Evolutionary conservation across 2,888 invertebrate species (phyloP).

Genomic region (Trileptium ribeirensis): DNA sequence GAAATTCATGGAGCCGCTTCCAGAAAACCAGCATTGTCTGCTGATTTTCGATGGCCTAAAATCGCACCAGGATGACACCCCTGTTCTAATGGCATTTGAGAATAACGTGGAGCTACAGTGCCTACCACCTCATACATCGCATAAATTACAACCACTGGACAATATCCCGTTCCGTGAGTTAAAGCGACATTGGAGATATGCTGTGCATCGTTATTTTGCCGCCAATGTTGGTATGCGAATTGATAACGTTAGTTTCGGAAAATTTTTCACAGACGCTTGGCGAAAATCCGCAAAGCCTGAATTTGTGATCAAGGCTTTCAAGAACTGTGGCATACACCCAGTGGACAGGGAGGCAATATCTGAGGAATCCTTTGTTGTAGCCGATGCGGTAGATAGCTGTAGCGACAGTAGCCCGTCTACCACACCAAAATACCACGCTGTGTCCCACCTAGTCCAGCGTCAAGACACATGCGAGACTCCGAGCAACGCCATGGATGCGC

Average conservation of each 20-base stretch:
- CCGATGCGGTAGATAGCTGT: too few relatives aligned
- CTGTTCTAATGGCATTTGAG: background rate
- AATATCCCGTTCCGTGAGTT: background rate
- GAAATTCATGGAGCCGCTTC: background rate
- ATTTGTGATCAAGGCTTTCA: background rate
- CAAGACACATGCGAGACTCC: too few relatives aligned
- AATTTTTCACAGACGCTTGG: background rate
- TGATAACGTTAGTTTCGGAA: background rate
- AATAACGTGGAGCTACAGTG: background rate
- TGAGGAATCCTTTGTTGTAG: too few relatives aligned
- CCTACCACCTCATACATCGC: background rate
- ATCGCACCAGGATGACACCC: background rate
- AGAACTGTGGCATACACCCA: background rate
- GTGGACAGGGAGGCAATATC: too few relatives aligned
- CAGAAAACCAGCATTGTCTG: background rate
- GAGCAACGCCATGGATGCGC: too few relatives aligned
- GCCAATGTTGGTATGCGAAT: background rate
- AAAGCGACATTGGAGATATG: background rate
- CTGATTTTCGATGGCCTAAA: background rate
- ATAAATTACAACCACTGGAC: slow-evolving; percentile 1
- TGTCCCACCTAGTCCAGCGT: too few relatives aligned
- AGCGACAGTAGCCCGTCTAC: too few relatives aligned
- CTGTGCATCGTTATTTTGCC: background rate
- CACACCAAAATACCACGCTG: too few relatives aligned
- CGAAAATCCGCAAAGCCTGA: background rate